Evolutionary conservation across 2,888 invertebrate species (phyloP), one percentile per base, ranked within the genome.

Genomic region (Hydroisotoma schaefferi): DNA sequence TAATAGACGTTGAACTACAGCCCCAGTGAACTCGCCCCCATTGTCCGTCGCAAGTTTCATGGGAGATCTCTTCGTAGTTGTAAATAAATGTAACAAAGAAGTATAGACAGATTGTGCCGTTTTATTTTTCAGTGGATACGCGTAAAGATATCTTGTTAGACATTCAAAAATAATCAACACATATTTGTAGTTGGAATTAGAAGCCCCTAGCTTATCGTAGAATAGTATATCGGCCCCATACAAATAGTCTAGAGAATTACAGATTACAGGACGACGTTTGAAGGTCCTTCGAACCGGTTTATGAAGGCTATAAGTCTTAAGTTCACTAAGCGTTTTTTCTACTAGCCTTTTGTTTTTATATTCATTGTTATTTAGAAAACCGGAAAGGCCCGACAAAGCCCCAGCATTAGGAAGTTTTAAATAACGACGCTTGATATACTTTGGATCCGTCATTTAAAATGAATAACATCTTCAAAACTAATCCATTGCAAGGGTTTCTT

Each of bases 21-120:
- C 18, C 2, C 28, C 27, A 33, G 23, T 20, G 20, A 37, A 29
- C 22, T 27, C 51, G 2, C 28, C 22, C n/a, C 29, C 51, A 10
- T 20, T 2, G 22, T 52, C 51, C 2, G 3, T 4, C 2, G 5
- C 20, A 22, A 52, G 8, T 52, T 52, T 52, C 3, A 3, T 6
- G 3, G 51, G 51, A 4, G 10, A 3, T 6, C 51, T 29, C 22
- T 52, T 52, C 3, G 51, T 8, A 3, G 18, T 5, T n/a, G 29
- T 52, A 52, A 52, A 33, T n/a, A 52, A 37, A 29, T 6, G 6
- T 29, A 33, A 33, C 8, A 52, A 22, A 8, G 28, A 33, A 40
- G 15, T 15, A 4, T 15, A 4, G 5, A 40, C 40, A 40, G 40
- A 15, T 18, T 18, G 15, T 8, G 40, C 40, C 15, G 40, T 18